phyloP scores from a whole-genome alignment of 2,888 invertebrate species.

The Gonocerus acuteangulatus region DNA sequence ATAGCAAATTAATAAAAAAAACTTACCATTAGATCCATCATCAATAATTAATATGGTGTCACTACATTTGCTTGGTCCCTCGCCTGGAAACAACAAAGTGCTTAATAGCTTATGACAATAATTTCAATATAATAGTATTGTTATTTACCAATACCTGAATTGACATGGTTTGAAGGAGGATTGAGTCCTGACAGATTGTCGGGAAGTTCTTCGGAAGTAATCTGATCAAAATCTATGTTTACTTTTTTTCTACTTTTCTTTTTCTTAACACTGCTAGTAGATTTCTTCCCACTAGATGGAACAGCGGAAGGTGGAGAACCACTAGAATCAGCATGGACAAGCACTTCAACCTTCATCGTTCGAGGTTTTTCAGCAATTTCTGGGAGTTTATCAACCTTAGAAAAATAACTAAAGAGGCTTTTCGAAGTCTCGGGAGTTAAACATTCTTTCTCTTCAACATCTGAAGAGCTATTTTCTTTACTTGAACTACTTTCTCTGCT shows the following conservation, averaged over 20 bases:
- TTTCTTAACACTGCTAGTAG: neutral
- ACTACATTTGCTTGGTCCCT: no score
- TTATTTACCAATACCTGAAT: no score
- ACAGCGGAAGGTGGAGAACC: neutral
- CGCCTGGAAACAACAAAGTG: no score
- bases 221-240: slow-evolving; percentile 11
- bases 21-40: no score
- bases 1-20: no score
- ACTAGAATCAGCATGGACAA: slow-evolving; percentile 28
- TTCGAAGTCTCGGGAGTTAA: slow-evolving; percentile 44
- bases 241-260: slow-evolving; percentile 1
- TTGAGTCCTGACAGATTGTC: neutral
- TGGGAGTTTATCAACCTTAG: slow-evolving; percentile 47
- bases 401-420: slow-evolving; percentile 55
- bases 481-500: slow-evolving; percentile 1
- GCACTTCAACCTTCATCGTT: slow-evolving; percentile 30
- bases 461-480: slow-evolving; percentile 18
- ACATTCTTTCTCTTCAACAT: slow-evolving; percentile 5
- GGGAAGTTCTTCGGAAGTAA: slow-evolving; percentile 38
- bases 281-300: neutral
- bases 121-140: no score
- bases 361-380: slow-evolving; percentile 38
- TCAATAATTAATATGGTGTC: no score
- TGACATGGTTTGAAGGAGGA: neutral
- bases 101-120: no score